Evolutionary conservation across 2,113 vertebrate genomes (phyloP), one percentile per base, ranked within the genome.

Genomic region (Corapipo altera): DNA sequence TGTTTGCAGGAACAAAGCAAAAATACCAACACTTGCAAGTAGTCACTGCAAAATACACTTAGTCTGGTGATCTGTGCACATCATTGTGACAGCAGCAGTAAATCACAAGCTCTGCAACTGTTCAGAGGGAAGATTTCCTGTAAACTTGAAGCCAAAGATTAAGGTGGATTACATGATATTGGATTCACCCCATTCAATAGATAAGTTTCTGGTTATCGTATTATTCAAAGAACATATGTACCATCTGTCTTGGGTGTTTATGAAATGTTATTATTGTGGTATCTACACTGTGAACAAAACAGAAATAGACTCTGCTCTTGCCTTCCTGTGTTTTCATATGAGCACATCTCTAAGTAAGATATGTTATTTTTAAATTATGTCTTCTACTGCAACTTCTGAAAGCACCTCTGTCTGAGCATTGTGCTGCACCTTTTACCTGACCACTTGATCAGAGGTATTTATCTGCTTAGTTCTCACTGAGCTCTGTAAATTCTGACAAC

Each of bases 71-170:
- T 82, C 85, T 85, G n/a, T 85, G 82, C 74, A 76, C 73, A 83
- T 93, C 88, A 67, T 67, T 95, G 65, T 91, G 93, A 90, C 85
- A 94, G 91, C 90, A 88, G 65, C 85, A 83, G 77, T 93, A 96
- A 95, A 91, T 85, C 88, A 95, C 30, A 85, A 83, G 44, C 66
- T 87, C 71, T 94, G 62, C 87, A 88, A 32, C 72, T 88, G 35
- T 77, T 85, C 54, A 44, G 69, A 83, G 64, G n/a, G 39, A 90
- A 67, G 75, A 43, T 54, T 96, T 59, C 82, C 58, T 90, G 35
- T 64, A 75, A 80, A 83, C 26, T 44, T 62, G n/a, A 87, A 91
- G 78, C 55, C 51, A 70, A 91, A 88, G 64, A 41, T 80, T 70
- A 74, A 70, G 59, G 59, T 80, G 58, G 39, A 43, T 80, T 72